Base-by-base conservation (phyloP, 92 coral and sea anemone species). In the Hydrozoanthus gracilis region DNA sequence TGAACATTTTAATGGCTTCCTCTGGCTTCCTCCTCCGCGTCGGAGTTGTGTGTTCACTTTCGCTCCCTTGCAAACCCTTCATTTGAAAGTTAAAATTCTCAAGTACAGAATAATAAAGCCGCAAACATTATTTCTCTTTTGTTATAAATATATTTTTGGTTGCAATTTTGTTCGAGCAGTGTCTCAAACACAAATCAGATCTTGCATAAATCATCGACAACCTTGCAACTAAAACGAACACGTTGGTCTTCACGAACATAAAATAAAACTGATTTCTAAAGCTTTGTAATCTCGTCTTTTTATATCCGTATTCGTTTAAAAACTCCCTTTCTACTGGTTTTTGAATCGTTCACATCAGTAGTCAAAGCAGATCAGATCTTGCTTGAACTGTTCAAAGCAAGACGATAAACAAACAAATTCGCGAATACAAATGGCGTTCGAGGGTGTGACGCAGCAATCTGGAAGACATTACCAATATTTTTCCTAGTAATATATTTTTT, bases 371-470 rank as follows among this genome's bases (percentile, higher is more conserved):
- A 35, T 77, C 15, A 56, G 50, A 77, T 51, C 69, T 18, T 45
- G 50, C 35, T 15, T 70, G 9, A 65, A 14, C 16, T 60, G 51
- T 80, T 80, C 61, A 44, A 64, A 80, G 85, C 73, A 47, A 68
- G 55, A 80, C 45, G 70, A 39, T 80, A 80, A 80, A 80, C 85
- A 80, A 80, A 80, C 73, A 80, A n/a, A 20, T 13, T 64, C 48
- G 74, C 71, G 74, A 65, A 65, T 64, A 64, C 73, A 80, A 65
- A 80, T 80, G 85, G 85, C 85, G 85, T 20, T 64, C 66, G 55
- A 80, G 85, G 85, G 85, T 80, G 85, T 80, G 85, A 66, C 85
- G 85, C 62, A 48, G 74, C 35, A 51, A 52, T 54, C 47, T 3
- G 18, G 10, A 78, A 44, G 67, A 79, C 39, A 48, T 62, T 27